Evolutionary conservation across 2,888 invertebrate species (phyloP), one percentile per base, ranked within the genome.

Genomic region (Euproctis similis): DNA sequence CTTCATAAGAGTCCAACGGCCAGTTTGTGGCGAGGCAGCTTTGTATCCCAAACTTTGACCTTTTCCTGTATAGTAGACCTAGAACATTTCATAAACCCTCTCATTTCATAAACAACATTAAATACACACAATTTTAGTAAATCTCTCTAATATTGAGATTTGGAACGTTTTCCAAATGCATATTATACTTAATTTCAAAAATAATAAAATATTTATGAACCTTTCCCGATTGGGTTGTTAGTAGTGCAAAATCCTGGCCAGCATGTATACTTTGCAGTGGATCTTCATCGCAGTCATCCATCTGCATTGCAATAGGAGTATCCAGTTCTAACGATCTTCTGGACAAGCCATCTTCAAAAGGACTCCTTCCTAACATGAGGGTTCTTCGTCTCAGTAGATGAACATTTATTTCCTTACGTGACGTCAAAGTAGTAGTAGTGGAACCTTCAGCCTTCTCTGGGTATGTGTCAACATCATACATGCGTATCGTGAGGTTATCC

Each of bases 171-270:
- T n/a, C n/a, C n/a, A n/a, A n/a, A n/a, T n/a, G n/a, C n/a, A n/a
- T n/a, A n/a, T n/a, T n/a, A n/a, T n/a, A n/a, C n/a, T n/a, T n/a
- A n/a, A n/a, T n/a, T n/a, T n/a, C n/a, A n/a, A n/a, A n/a, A n/a
- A n/a, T n/a, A n/a, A n/a, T n/a, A n/a, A n/a, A n/a, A n/a, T n/a
- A n/a, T 30, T 1, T 3, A 2, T 12, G 12, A 69, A 93, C 93
- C 86, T 94, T 94, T 40, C 97, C 97, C 28, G 91, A 90, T n/a
- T 88, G 82, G 4, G 95, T 96, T 51, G 90, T 89, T 2, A 97
- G 85, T 21, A 97, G 74, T 1, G 92, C 93, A 69, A 98, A 97
- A 53, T 97, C 97, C 70, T 96, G 96, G 12, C 96, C 97, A 22
- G 93, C 91, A 22, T 89, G 88, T 29, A 97, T 90, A 25, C 88